Base-by-base conservation (phyloP, 1,140 invertebrate genomes). In the Hyles vespertilio region DNA sequence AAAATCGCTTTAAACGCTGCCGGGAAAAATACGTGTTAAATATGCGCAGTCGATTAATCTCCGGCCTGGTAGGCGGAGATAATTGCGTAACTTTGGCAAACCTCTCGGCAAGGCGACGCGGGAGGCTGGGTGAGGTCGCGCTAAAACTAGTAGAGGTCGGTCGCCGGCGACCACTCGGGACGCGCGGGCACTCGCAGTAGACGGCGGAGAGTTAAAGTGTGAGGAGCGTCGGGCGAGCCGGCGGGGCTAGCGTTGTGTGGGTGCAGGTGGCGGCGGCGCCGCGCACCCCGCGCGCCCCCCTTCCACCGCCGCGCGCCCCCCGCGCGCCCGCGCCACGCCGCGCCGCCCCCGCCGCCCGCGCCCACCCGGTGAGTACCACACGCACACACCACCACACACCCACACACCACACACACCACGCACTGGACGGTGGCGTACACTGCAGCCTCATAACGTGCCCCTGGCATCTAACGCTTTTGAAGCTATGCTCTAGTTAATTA, bases 251-350 rank as follows among this genome's bases (percentile, higher is more conserved):
- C 73, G 63, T 72, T 72, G 70, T 76, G 70, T 70, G 72, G 63
- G 74, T 72, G 77, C 78, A 80, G 76, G 77, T 75, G 71, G 76
- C 74, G 79, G 70, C 74, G 75, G 56, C 74, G 79, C 66, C 74
- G 79, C 72, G 65, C 53, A 64, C 67, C 66, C 55, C 70, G 75
- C 67, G 61, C 77, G 64, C 77, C 81, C 86, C 90, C 85, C 87
- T 90, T 79, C 90, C 91, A 78, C 89, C 91, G 60, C 74, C 91
- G 71, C 90, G 89, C 72, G 53, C 62, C 65, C 58, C 65, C 67
- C 51, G 61, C 69, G 55, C 68, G 61, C 59, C 47, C 70, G 51
- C 70, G 59, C 67, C 32, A 58, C 64, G 49, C 54, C 62, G 34
- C 58, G 33, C 59, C 53, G 48, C 61, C 48, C 51, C 33, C 64